Base-by-base conservation (phyloP, 23 tunicate genomes). In the Ciona savignyi region DNA sequence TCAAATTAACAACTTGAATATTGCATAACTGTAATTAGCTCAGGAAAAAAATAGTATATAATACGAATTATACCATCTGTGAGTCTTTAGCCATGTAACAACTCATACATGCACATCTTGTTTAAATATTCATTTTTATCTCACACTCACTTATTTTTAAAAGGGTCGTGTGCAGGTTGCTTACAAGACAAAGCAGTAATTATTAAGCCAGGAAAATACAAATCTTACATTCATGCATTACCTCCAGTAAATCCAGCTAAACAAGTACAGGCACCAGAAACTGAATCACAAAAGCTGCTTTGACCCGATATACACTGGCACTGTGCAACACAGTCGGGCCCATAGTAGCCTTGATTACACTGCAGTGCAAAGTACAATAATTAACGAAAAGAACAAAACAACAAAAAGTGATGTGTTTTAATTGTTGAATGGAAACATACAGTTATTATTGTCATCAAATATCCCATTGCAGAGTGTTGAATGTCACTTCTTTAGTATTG, bases 311-410 rank as follows among this genome's bases (percentile, higher is more conserved):
- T 49, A 77, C 90, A 84, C 28, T 77, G 67, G 60, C 90, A 84
- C 0, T 32, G 0, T n/a, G 26, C 74, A 27, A 73, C 77, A 70
- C 90, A 84, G 77, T 84, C 72, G 0, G 90, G 78, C 25, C 90
- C 90, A 61, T 84, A 84, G 31, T 71, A 68, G 23, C 90, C 90
- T 28, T 27, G 35, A 23, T 24, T 70, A 65, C 90, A 84, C 90
- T 84, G 60, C 22, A 66, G 62, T n/a, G n/a, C n/a, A n/a, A n/a
- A n/a, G n/a, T n/a, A n/a, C n/a, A n/a, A n/a, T n/a, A n/a, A n/a
- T n/a, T n/a, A n/a, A n/a, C n/a, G n/a, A n/a, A n/a, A n/a, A n/a
- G n/a, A n/a, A n/a, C n/a, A n/a, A n/a, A n/a, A 64, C 22, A 66
- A 74, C 4, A 62, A 25, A 1, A 75, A 26, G 15, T 49, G 15